These are phyloP conservation scores for Campoletis raptor DNA, from an alignment of 2,888 invertebrate species.

Conservation along the genomic window DNA sequence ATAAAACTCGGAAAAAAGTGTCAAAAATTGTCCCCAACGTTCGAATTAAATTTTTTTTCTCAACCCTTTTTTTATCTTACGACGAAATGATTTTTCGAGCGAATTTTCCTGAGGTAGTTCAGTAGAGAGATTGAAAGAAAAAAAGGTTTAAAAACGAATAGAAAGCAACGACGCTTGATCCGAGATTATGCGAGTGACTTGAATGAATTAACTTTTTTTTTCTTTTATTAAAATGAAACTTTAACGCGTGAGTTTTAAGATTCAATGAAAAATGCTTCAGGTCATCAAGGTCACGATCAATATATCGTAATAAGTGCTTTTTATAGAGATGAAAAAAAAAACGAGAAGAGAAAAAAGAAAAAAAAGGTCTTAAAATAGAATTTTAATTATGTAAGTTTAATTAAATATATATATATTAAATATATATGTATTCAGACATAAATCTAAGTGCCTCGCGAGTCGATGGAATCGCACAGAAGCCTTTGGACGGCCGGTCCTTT, in stretches of 20 bases:
- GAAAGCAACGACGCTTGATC: neutral
- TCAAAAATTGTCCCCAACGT: conserved; percentile 53
- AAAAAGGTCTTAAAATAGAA: neutral
- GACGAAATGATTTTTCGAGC: conserved; percentile 34
- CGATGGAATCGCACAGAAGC: conserved; percentile 29
- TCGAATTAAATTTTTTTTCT: conserved; percentile 30
- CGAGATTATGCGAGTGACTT: neutral
- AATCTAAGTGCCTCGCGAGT: conserved; percentile 52
- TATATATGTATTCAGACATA: conserved; percentile 20
- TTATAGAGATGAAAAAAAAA: neutral
- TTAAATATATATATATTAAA: neutral
- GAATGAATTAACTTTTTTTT: neutral
- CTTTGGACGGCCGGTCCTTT: conserved; percentile 65
- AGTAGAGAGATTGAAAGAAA: conserved; percentile 15
- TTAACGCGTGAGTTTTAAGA: neutral
- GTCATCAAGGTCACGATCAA: neutral
- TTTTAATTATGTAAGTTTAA: conserved; percentile 5
- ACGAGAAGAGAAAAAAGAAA: neutral
- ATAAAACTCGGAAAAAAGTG: conserved; percentile 38
- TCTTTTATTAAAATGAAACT: neutral
- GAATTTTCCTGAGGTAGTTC: conserved; percentile 43
- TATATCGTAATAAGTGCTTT: neutral
- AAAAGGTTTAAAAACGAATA: conserved; percentile 6
- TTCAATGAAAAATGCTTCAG: neutral
- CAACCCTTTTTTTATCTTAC: neutral